Percentiles rank a stretch among this genome's conserved stretches.
These are phyloP conservation scores for Aquatica leii DNA, from an alignment of 2,888 invertebrate genomes.

Conservation along the genomic window DNA sequence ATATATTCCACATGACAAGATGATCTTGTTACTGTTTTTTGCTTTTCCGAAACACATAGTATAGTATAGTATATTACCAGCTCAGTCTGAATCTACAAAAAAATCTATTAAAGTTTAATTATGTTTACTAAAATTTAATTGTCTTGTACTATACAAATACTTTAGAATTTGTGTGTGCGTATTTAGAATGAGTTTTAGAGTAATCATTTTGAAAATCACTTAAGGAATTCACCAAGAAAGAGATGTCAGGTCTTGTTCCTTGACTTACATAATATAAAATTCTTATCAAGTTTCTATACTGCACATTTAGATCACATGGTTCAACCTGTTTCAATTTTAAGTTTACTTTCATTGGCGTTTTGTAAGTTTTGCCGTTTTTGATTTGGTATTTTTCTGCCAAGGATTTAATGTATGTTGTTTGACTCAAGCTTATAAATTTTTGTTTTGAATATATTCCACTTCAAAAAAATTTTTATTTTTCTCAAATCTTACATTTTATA, in stretches of 20 bases:
- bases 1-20: background rate
- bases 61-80: background rate
- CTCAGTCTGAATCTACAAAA: background rate
- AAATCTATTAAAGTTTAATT: background rate
- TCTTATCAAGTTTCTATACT: too few relatives aligned
- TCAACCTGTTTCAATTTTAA: background rate
- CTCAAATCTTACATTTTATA: background rate
- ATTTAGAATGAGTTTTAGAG: background rate
- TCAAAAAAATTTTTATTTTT: background rate
- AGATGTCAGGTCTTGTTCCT: background rate
- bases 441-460: background rate
- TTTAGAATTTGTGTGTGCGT: background rate
- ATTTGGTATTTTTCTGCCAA: too few relatives aligned
- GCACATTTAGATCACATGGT: background rate
- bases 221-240: too few relatives aligned
- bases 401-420: too few relatives aligned
- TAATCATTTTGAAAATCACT: too few relatives aligned
- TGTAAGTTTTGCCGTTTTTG: too few relatives aligned
- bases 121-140: background rate
- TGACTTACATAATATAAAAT: background rate
- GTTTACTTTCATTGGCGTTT: too few relatives aligned
- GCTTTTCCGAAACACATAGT: background rate
- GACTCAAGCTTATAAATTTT: background rate
- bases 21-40: background rate
- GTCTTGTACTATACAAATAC: background rate